A percentile compares a stretch with the other conserved stretches of the same genome.
Evolutionary conservation across 2,797 vertebrate species (phyloP).

Genomic region (Morelia viridis): DNA sequence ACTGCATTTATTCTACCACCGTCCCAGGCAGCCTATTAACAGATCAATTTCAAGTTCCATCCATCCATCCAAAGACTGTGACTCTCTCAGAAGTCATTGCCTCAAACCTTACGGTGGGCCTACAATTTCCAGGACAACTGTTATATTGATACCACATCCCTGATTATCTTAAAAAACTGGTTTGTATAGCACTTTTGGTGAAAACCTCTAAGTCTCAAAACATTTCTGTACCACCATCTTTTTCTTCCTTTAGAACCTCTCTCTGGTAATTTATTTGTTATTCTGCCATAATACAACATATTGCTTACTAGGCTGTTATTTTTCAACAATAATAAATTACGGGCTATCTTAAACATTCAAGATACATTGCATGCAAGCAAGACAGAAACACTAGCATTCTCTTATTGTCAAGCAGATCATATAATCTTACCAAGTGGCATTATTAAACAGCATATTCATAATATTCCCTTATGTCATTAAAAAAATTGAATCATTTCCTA

Average conservation of each 20-base stretch:
- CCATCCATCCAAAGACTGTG: background rate
- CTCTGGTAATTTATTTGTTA: background rate
- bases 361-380: background rate
- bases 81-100: background rate
- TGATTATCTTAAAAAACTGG: background rate
- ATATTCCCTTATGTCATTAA: background rate
- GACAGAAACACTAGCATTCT: background rate
- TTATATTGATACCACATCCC: background rate
- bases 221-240: background rate
- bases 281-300: background rate
- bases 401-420: constrained; percentile 11
- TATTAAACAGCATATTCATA: background rate
- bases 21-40: background rate
- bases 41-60: background rate
- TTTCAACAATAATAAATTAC: background rate
- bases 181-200: background rate
- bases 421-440: background rate
- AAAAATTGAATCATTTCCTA: background rate
- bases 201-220: background rate
- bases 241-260: background rate
- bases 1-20: background rate
- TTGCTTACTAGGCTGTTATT: background rate
- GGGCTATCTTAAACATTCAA: background rate
- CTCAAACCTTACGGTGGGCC: background rate
- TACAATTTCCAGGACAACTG: constrained; percentile 5